Base-by-base conservation (phyloP, 2,888 invertebrate genomes). In the Ormyrus thymus region DNA sequence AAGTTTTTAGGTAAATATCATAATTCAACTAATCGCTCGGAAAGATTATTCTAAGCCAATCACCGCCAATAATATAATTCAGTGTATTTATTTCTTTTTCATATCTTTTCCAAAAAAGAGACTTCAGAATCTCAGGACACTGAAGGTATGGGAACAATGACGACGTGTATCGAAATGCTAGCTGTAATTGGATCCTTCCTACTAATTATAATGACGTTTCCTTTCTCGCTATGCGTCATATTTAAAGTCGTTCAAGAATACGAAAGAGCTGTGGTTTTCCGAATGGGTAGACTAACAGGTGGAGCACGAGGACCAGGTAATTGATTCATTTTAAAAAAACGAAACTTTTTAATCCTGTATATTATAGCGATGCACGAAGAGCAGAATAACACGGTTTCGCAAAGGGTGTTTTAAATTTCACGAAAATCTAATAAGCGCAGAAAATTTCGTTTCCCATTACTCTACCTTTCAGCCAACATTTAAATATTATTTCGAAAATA, bases 181-280 rank as follows among this genome's bases (percentile, higher is more conserved):
- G 95, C 95, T 13, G 95, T 95, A 11, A 87, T 94, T 64, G 91
- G 94, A 65, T 95, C 96, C 9, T 91, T 95, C 76, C 86, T 96
- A 66, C 90, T 97, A 43, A 92, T 97, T 87, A 91, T 96, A 85
- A 87, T 95, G 81, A 96, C 96, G 4, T 92, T 96, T 85, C 97
- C 97, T 50, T 94, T 97, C 86, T 96, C 97, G 4, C 90, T 97
- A 77, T 96, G 95, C 89, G 93, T 95, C 89, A 95, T 95, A 89
- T 96, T 96, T 89, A 96, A 97, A 93, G 95, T 96, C 7, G 96
- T 96, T 0, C 95, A 96, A 86, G 97, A 97, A 88, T 97, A 96
- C 87, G 96, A 97, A 89, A 92, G 97, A 85, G 95, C 96, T 2
- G 97, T 97, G 0, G 97, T 97, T 86, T 97, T 97, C 90, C 93